Percentiles rank a stretch among this genome's conserved stretches.
phyloP scores from a whole-genome alignment of 2,113 vertebrate species.

The Hyaena hyaena region DNA sequence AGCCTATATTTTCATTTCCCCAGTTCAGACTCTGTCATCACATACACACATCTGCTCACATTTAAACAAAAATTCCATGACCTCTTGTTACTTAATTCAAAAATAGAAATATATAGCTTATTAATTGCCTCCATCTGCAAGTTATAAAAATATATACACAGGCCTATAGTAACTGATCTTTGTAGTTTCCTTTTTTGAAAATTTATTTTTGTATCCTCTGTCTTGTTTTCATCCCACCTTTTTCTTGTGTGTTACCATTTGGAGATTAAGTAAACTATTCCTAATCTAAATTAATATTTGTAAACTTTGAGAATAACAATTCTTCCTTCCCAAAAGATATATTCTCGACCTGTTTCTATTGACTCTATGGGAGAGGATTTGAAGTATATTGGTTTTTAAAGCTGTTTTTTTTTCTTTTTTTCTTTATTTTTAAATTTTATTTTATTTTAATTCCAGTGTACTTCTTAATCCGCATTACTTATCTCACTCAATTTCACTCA shows the following conservation, averaged over 20 bases:
- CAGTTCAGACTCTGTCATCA: not conserved
- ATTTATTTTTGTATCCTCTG: not conserved
- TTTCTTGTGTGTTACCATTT: not conserved
- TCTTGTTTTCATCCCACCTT: not conserved
- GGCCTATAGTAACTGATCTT: not conserved
- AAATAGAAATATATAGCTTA: not conserved
- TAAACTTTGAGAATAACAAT: not conserved
- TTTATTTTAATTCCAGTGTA: not conserved
- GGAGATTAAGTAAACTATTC: not conserved
- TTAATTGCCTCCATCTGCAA: not conserved
- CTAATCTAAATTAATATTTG: not conserved
- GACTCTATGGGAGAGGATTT: not conserved
- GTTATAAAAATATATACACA: not conserved
- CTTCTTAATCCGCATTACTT: not conserved
- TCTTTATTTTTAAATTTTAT: not conserved
- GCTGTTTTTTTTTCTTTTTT: not conserved
- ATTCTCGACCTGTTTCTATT: not conserved
- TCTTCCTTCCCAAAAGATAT: fast-evolving
- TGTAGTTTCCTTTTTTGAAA: not conserved
- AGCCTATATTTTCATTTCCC: not conserved
- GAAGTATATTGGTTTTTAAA: not conserved
- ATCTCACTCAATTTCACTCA: not conserved
- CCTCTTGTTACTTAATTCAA: not conserved
- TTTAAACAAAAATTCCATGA: not conserved
- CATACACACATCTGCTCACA: not conserved